phyloP scores from a whole-genome alignment of 2,113 vertebrate genomes.

The Nesogale talazaci region DNA sequence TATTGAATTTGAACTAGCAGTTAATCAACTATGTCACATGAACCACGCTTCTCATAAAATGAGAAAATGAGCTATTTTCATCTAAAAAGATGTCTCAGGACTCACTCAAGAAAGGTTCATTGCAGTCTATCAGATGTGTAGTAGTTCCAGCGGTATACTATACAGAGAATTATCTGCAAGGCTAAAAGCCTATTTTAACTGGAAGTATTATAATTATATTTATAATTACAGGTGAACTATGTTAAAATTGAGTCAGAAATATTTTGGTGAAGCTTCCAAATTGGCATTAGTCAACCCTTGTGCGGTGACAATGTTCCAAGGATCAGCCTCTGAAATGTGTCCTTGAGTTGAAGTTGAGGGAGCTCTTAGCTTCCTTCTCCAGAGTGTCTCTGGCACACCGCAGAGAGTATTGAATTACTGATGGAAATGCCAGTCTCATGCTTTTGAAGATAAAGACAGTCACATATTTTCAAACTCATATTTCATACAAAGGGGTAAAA shows the following conservation, averaged over 20 bases:
- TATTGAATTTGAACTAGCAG: not conserved
- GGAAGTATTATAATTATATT: not conserved
- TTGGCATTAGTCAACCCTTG: not conserved
- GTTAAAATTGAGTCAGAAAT: not conserved
- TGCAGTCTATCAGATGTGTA: not conserved
- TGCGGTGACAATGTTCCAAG: not conserved
- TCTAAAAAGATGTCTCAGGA: constrained; percentile 32
- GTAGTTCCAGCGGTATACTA: not conserved
- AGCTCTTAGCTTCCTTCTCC: not conserved
- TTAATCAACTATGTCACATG: constrained; percentile 26
- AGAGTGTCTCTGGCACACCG: not conserved
- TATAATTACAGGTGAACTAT: not conserved
- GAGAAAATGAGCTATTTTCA: constrained; percentile 37
- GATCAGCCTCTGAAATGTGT: not conserved
- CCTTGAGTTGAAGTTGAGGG: not conserved
- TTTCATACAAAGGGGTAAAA: constrained; percentile 44
- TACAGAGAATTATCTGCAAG: not conserved
- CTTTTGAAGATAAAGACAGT: constrained; percentile 49
- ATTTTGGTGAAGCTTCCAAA: constrained; percentile 34
- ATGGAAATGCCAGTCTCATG: constrained; percentile 37
- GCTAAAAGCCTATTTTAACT: constrained; percentile 12
- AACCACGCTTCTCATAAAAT: constrained; percentile 13
- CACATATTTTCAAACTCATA: constrained; percentile 48
- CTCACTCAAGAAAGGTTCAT: not conserved
- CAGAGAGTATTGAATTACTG: not conserved